A percentile compares a stretch with the other conserved stretches of the same genome.
These are phyloP conservation scores for Lycocerus yunnanus DNA, from an alignment of 2,888 invertebrate genomes.

Conservation along the genomic window DNA sequence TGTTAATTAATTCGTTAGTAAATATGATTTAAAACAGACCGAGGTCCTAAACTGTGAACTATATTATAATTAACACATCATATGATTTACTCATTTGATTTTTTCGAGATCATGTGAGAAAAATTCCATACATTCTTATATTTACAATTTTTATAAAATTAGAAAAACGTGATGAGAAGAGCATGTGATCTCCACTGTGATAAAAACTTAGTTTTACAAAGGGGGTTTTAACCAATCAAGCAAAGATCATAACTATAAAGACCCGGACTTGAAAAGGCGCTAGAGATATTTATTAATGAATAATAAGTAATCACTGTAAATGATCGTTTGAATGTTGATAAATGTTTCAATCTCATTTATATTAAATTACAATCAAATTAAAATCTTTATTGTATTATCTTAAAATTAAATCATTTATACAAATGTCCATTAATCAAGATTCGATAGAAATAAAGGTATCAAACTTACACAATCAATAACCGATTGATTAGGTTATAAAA, in stretches of 20 bases:
- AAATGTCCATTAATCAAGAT: not conserved
- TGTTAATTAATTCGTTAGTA: not conserved
- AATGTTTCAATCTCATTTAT: not conserved
- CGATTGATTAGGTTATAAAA: not conserved
- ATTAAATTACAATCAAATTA: not conserved
- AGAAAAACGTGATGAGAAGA: not conserved
- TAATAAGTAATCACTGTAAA: not conserved
- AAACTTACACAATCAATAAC: not conserved
- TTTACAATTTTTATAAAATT: not conserved
- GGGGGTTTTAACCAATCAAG: not conserved
- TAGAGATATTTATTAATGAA: not conserved
- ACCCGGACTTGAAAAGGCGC: not conserved
- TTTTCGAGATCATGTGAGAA: not conserved
- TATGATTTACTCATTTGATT: not conserved
- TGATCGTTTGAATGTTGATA: not conserved
- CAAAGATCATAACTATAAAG: not conserved
- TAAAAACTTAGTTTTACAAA: not conserved
- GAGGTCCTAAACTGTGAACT: not conserved
- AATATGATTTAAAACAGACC: not conserved
- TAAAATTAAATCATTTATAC: not conserved
- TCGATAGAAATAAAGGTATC: not conserved
- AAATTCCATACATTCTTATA: not conserved
- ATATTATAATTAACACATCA: not conserved
- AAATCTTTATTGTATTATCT: not conserved
- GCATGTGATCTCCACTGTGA: not conserved